Conservation (phyloP, 2,113 vertebrate species). For the Serinus canaria region DNA sequence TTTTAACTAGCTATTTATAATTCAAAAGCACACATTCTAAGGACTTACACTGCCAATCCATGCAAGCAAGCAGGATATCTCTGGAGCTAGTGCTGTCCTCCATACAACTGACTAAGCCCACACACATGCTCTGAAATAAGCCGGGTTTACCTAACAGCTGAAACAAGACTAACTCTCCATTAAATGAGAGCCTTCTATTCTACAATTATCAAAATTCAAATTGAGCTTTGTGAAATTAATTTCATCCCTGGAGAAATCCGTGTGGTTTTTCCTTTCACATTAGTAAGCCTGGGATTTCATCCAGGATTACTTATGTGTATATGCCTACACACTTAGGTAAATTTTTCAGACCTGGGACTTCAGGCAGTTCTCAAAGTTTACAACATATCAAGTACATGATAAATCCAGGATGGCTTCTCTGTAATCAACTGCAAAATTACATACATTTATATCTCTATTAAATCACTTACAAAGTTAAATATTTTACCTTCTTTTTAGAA, state of each 20-base stretch:
- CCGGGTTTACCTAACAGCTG: not conserved
- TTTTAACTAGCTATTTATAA: not conserved
- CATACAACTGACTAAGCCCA: not conserved
- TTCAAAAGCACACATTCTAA: not conserved
- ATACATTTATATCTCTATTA: not conserved
- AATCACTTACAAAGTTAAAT: not conserved
- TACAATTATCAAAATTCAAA: not conserved
- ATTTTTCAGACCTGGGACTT: not conserved
- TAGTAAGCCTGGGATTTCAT: not conserved
- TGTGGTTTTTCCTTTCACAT: not conserved
- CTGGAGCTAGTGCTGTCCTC: not conserved
- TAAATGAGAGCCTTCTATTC: not conserved
- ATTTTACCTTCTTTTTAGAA: not conserved
- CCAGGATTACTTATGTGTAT: not conserved
- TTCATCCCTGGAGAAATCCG: not conserved
- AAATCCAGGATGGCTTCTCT: conserved; percentile 68
- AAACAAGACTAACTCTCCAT: not conserved
- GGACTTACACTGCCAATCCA: not conserved
- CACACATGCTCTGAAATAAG: not conserved
- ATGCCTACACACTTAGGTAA: not conserved
- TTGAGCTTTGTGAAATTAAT: not conserved
- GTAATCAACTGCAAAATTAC: not conserved
- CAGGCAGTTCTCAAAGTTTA: conserved; percentile 18
- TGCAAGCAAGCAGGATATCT: not conserved
- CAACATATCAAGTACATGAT: conserved; percentile 41